A percentile compares a stretch with the other conserved stretches of the same genome.
These are phyloP conservation scores for Ichneumoninae sp. DNA, from an alignment of 2,888 invertebrate species.

Conservation along the genomic window DNA sequence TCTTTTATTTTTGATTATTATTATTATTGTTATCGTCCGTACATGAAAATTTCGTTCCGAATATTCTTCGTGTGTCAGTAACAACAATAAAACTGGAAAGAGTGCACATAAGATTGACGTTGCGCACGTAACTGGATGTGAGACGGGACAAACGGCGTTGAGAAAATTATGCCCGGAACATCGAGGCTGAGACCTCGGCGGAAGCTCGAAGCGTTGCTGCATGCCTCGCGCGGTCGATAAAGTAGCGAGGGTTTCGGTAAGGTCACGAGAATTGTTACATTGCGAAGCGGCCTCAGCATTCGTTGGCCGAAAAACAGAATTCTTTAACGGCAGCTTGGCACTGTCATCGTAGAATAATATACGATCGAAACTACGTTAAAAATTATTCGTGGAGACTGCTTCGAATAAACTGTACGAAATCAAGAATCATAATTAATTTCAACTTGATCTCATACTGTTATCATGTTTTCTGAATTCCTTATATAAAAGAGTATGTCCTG, in stretches of 20 bases:
- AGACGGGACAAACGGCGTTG: constrained; percentile 2
- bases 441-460: too few species aligned
- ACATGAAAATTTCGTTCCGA: constrained; percentile 72
- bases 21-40: constrained; percentile 37
- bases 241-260: constrained; percentile 40
- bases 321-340: background rate
- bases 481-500: too few species aligned
- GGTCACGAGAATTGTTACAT: background rate
- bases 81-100: constrained; percentile 77
- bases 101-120: constrained; percentile 71
- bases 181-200: constrained; percentile 19
- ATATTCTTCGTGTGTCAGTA: constrained; percentile 73
- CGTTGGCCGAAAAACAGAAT: constrained; percentile 12
- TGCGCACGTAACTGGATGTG: constrained; percentile 54
- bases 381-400: too few species aligned
- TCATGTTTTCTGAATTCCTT: too few species aligned
- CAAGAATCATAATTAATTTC: too few species aligned
- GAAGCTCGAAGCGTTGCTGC: background rate
- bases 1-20: constrained; percentile 31
- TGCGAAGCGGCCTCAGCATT: background rate
- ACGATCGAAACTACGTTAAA: too few species aligned
- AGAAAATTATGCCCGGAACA: constrained; percentile 28
- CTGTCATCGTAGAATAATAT: too few species aligned
- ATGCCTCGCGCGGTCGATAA: background rate
- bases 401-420: too few species aligned